phyloP scores from a whole-genome alignment of 2,797 vertebrate genomes.

The Bryconaethiops microstoma region DNA sequence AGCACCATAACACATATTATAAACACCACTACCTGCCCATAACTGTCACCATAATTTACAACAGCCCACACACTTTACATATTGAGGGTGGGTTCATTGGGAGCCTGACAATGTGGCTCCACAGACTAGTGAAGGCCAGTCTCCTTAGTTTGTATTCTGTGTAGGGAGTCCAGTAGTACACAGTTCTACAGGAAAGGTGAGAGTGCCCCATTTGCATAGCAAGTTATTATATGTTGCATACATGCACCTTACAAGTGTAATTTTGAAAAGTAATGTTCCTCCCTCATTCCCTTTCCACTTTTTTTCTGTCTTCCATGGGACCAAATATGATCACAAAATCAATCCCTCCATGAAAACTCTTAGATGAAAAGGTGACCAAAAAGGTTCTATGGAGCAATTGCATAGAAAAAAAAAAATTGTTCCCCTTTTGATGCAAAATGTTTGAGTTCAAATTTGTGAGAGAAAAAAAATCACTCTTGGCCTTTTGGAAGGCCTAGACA shows the following conservation, averaged over 20 bases:
- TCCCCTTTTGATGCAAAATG: too few relatives aligned
- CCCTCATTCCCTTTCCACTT: not conserved
- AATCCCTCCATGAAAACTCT: too few relatives aligned
- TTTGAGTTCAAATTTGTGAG: too few relatives aligned
- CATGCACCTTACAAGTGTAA: slow-evolving; percentile 10
- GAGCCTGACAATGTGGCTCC: slow-evolving; percentile 37
- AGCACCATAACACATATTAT: slow-evolving; percentile 48
- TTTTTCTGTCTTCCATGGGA: not conserved
- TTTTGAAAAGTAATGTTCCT: not conserved
- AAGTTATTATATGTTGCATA: not conserved
- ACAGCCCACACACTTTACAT: slow-evolving; percentile 50
- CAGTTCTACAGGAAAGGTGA: slow-evolving; percentile 10
- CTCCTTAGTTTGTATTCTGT: slow-evolving; percentile 34
- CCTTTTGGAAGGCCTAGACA: too few relatives aligned
- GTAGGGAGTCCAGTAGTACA: not conserved
- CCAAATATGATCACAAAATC: too few relatives aligned
- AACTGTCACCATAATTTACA: slow-evolving; percentile 53
- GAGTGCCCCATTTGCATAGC: slow-evolving; percentile 16
- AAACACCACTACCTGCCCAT: slow-evolving; percentile 50
- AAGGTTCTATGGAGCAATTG: too few relatives aligned
- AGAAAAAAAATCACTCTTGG: too few relatives aligned
- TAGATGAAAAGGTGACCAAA: too few relatives aligned
- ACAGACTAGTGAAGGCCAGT: slow-evolving; percentile 36
- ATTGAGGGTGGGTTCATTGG: slow-evolving; percentile 36
- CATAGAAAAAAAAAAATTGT: too few relatives aligned